Conservation (phyloP, 2,888 invertebrate species). For the Thyatira batis region DNA sequence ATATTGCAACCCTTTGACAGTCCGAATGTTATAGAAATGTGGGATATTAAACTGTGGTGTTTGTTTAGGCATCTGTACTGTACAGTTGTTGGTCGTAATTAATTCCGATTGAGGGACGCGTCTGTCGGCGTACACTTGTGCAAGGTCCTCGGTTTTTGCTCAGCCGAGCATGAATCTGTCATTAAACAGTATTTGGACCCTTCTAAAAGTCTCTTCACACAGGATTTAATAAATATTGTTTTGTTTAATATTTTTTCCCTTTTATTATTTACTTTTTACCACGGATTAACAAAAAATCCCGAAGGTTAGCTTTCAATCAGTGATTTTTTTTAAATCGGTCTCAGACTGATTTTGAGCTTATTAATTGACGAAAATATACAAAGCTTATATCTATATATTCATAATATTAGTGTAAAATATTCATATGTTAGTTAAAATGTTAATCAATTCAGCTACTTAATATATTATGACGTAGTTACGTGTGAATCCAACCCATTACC, state of each 20-base stretch:
- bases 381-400: too few species aligned
- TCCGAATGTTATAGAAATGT: neutral
- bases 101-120: constrained; percentile 51
- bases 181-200: constrained; percentile 39
- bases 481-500: neutral
- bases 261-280: too few species aligned
- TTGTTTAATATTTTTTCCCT: neutral
- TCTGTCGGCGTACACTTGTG: constrained; percentile 39
- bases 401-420: too few species aligned
- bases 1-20: neutral
- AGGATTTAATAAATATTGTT: neutral
- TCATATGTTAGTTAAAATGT: too few species aligned
- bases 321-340: too few species aligned
- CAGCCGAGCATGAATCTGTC: constrained; percentile 51
- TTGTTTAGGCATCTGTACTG: neutral
- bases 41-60: neutral
- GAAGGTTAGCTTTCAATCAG: too few species aligned
- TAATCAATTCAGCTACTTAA: too few species aligned
- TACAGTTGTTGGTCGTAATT: constrained; percentile 31
- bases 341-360: too few species aligned
- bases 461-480: too few species aligned
- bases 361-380: too few species aligned
- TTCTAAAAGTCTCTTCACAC: constrained; percentile 31
- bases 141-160: constrained; percentile 51
- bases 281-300: too few species aligned